Percentiles rank a stretch among this genome's conserved stretches.
Conservation (phyloP, 2,888 invertebrate genomes). For the Apamea crenata region DNA sequence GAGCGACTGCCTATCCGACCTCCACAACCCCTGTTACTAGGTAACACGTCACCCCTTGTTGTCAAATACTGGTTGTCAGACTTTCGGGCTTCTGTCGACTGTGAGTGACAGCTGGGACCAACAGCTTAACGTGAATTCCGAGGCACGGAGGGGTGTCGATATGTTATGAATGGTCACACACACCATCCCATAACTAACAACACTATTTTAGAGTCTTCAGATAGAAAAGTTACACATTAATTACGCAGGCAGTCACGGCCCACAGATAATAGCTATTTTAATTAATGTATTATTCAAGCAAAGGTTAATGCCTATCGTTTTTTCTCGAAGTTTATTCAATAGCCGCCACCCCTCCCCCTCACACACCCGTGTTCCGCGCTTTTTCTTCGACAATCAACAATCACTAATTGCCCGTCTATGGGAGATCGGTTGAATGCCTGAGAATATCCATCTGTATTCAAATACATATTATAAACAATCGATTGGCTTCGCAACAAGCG, state of each 20-base stretch:
- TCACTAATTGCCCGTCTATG: constrained; percentile 61
- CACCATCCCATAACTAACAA: too few species aligned
- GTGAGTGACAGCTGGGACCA: too few species aligned
- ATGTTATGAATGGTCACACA: neutral
- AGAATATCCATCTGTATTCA: constrained; percentile 44
- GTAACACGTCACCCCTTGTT: too few species aligned
- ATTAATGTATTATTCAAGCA: constrained; percentile 52
- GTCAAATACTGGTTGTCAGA: neutral
- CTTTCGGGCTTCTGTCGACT: neutral
- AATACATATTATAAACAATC: constrained; percentile 47
- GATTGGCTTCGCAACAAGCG: constrained; percentile 27
- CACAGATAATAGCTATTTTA: constrained; percentile 17
- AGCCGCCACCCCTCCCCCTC: constrained; percentile 1
- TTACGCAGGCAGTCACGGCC: constrained; percentile 28
- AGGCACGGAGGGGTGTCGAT: neutral
- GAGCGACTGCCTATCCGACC: too few species aligned
- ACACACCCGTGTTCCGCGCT: constrained; percentile 35
- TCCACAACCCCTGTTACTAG: too few species aligned
- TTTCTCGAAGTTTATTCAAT: constrained; percentile 48
- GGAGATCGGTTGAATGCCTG: constrained; percentile 58
- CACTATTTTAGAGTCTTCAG: neutral
- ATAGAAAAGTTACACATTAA: neutral
- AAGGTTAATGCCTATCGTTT: constrained; percentile 55
- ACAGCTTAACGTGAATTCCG: neutral
- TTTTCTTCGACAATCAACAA: constrained; percentile 61